phyloP scores from a whole-genome alignment of 2,797 vertebrate genomes.

The Sebastes oblongus region DNA sequence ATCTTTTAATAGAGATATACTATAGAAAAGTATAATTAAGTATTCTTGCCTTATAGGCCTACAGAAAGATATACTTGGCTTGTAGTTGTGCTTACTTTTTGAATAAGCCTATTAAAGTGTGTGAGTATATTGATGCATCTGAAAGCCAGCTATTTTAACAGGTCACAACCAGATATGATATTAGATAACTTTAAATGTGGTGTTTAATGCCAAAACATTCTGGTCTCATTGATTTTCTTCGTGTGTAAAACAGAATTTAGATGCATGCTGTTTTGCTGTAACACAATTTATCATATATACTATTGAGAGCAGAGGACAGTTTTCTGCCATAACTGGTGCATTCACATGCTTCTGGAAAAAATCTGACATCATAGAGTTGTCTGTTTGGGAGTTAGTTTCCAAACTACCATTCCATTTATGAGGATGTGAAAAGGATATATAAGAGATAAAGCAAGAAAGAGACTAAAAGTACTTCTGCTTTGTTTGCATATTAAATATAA shows the following conservation, averaged over 20 bases:
- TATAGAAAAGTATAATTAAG: too few relatives aligned
- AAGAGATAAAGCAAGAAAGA: not conserved
- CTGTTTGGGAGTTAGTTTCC: not conserved
- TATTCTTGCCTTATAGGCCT: too few relatives aligned
- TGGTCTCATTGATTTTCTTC: not conserved
- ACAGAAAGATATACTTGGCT: too few relatives aligned
- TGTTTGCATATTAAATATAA: not conserved
- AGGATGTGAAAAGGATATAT: not conserved
- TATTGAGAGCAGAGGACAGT: not conserved
- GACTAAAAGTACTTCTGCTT: not conserved
- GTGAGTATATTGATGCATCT: not conserved
- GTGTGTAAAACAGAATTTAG: not conserved
- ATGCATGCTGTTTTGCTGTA: not conserved
- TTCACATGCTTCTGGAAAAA: not conserved
- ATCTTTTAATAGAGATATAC: too few relatives aligned
- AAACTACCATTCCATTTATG: not conserved
- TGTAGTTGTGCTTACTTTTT: too few relatives aligned
- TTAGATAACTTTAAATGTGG: not conserved
- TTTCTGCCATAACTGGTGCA: not conserved
- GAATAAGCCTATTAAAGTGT: too few relatives aligned
- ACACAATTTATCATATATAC: not conserved
- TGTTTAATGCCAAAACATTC: not conserved
- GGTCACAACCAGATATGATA: not conserved
- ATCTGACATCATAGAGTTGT: not conserved
- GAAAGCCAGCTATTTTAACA: not conserved